phyloP scores from a whole-genome alignment of 2,113 vertebrate species.

The Chloebia gouldiae region DNA sequence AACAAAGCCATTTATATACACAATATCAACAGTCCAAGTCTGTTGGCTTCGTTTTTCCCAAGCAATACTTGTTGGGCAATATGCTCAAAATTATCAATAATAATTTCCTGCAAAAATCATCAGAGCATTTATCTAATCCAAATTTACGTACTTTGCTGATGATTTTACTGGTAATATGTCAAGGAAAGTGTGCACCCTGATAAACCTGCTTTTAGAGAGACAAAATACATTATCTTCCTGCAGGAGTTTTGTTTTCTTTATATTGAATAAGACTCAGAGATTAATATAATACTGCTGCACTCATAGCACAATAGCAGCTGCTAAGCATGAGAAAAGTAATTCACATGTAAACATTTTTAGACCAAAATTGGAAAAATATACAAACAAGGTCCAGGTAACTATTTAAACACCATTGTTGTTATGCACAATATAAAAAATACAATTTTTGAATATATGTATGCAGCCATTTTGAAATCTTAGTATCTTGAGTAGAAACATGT shows the following conservation, averaged over 20 bases:
- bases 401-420: background rate
- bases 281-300: background rate
- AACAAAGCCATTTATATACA: background rate
- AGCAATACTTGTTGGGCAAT: background rate
- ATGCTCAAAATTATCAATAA: background rate
- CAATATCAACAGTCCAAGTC: background rate
- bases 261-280: background rate
- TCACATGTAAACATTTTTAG: background rate
- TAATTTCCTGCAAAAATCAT: background rate
- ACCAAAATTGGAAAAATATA: background rate
- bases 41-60: background rate
- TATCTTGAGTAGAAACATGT: background rate
- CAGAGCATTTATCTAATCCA: background rate
- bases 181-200: background rate
- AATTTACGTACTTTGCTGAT: background rate
- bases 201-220: background rate
- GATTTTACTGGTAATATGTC: background rate
- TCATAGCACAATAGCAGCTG: background rate
- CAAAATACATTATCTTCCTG: background rate
- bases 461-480: background rate
- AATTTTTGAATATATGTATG: background rate
- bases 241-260: background rate
- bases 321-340: background rate
- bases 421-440: background rate
- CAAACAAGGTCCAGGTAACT: background rate